Conservation (phyloP, 2,113 vertebrate species). For the Syngnathus scovelli region DNA sequence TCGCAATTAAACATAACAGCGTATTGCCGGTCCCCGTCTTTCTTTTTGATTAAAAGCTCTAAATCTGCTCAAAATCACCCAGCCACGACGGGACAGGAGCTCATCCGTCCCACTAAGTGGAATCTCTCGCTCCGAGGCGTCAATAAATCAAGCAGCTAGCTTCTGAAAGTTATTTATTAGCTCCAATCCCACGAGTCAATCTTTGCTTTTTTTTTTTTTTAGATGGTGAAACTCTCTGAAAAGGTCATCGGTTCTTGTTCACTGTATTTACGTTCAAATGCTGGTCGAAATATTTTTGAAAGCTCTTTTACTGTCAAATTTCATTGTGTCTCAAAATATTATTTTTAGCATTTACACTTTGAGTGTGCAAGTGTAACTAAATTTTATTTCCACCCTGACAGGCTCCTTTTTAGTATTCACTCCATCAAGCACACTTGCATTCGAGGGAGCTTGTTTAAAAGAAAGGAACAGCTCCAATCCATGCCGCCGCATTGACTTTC, state of each 20-base stretch:
- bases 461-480: not conserved
- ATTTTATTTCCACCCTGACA: not conserved
- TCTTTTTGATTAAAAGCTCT: not conserved
- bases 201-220: no score
- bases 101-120: slow-evolving; percentile 4
- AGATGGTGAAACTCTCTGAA: not conserved
- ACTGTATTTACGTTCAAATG: not conserved
- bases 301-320: no score
- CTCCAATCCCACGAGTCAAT: not conserved
- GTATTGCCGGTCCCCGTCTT: not conserved
- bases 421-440: not conserved
- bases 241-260: not conserved
- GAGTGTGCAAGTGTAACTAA: no score
- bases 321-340: no score
- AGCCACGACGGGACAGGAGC: not conserved
- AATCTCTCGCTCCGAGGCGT: not conserved
- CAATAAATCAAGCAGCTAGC: not conserved
- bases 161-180: not conserved
- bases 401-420: not conserved
- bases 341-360: no score
- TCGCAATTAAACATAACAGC: not conserved
- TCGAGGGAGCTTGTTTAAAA: not conserved
- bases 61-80: not conserved
- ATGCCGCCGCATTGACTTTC: not conserved
- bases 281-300: no score